A percentile compares a stretch with the other conserved stretches of the same genome.
These are phyloP conservation scores for Alentia gelatinosa DNA, from an alignment of 2,888 invertebrate genomes.

Conservation along the genomic window DNA sequence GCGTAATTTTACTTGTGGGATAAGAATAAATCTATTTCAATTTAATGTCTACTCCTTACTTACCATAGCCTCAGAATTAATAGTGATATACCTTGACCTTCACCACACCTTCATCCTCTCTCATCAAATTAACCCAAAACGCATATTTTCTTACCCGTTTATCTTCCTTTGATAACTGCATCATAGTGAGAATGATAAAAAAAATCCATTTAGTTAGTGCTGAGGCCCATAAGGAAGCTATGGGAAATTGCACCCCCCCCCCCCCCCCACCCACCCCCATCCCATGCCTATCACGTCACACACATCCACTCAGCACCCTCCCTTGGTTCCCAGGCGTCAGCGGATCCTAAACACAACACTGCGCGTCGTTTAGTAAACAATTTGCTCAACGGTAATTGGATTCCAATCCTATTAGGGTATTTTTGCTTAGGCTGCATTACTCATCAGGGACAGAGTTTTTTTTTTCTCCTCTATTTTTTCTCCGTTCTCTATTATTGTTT, in stretches of 20 bases:
- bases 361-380: constrained; percentile 1
- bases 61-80: too few species aligned
- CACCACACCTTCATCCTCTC: too few species aligned
- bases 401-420: constrained; percentile 40
- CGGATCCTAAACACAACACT: neutral
- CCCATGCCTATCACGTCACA: too few species aligned
- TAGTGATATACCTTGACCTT: too few species aligned
- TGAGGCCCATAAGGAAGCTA: neutral
- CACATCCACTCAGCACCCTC: too few species aligned
- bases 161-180: neutral
- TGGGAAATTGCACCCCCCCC: neutral
- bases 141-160: too few species aligned
- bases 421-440: constrained; percentile 19
- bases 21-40: too few species aligned
- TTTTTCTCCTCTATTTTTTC: neutral
- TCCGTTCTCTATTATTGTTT: neutral
- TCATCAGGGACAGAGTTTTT: neutral
- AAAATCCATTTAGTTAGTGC: neutral
- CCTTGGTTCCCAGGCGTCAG: neutral
- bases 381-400: constrained; percentile 46
- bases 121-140: too few species aligned
- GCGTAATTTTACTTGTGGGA: too few species aligned
- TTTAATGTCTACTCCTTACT: too few species aligned
- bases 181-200: neutral
- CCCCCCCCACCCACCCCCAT: neutral